Evolutionary conservation across 2,113 vertebrate species (phyloP).

Genomic region (Solea senegalensis): DNA sequence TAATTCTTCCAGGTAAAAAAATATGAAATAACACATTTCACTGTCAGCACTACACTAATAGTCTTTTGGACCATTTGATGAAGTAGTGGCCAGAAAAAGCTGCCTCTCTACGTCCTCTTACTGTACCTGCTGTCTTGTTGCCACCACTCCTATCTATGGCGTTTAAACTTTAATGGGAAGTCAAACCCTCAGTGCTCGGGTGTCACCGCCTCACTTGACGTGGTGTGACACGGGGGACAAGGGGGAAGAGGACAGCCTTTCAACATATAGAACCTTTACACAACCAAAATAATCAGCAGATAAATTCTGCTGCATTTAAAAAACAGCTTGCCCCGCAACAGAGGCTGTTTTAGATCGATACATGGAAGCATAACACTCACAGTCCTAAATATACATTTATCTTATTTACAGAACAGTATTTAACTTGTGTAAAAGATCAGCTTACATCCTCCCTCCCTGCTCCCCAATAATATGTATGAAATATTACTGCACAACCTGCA

Average conservation of each 20-base stretch:
- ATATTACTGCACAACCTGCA: not conserved
- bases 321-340: not conserved
- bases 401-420: not conserved
- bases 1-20: too few species aligned
- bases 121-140: conserved; percentile 3
- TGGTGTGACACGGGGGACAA: conserved; percentile 42
- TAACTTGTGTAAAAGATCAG: not conserved
- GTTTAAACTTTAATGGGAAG: conserved; percentile 74
- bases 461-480: conserved; percentile 1
- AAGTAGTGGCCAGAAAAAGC: conserved; percentile 26
- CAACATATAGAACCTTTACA: not conserved
- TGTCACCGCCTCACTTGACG: conserved; percentile 40
- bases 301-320: not conserved
- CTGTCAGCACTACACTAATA: too few species aligned
- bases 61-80: not conserved
- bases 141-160: conserved; percentile 20
- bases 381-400: too few species aligned
- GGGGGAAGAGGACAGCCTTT: conserved; percentile 43
- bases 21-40: too few species aligned
- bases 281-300: not conserved
- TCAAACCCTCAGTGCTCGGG: conserved; percentile 58
- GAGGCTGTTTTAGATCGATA: too few species aligned
- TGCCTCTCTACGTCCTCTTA: not conserved
- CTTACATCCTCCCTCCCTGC: not conserved
- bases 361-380: too few species aligned